Percentiles rank a stretch among this genome's conserved stretches.
Conservation (phyloP, 2,888 invertebrate species). For the Chymomyza procnemis region DNA sequence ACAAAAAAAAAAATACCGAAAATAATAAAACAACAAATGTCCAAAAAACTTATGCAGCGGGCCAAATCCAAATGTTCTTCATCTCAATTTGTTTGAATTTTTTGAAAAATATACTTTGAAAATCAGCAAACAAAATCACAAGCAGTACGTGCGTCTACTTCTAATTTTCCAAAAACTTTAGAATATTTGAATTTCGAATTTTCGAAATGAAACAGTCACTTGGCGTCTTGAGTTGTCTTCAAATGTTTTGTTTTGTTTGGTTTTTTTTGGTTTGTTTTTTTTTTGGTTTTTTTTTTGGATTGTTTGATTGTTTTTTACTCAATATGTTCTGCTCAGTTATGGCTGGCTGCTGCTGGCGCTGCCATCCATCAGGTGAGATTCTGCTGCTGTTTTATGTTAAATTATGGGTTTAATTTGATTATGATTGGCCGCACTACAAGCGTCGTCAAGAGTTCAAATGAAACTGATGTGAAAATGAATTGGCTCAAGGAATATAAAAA, state of each 20-base stretch:
- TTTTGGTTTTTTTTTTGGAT: neutral
- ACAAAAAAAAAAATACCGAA: conserved; percentile 21
- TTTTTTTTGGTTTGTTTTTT: conserved; percentile 3
- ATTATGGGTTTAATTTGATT: neutral
- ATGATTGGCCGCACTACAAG: conserved; percentile 45
- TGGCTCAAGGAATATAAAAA: conserved; percentile 57
- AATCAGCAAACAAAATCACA: neutral
- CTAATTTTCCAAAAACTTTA: neutral
- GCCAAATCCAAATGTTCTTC: conserved; percentile 9
- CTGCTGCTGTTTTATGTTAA: conserved; percentile 8
- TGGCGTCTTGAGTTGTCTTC: neutral
- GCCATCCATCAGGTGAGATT: conserved; percentile 6
- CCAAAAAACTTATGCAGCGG: conserved; percentile 11
- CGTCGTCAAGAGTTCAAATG: conserved; percentile 59
- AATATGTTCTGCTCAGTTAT: conserved; percentile 11
- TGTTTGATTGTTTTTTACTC: conserved; percentile 7
- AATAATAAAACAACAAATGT: conserved; percentile 11
- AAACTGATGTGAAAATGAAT: conserved; percentile 60
- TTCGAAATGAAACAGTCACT: neutral
- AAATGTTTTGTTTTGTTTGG: neutral
- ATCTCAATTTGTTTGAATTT: neutral
- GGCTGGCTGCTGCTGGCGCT: conserved; percentile 10
- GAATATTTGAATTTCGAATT: neutral
- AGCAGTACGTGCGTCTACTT: too few species aligned
- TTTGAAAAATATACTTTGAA: neutral